phyloP scores from a whole-genome alignment of 1,140 invertebrate species.

The Euura saliciscinereae region DNA sequence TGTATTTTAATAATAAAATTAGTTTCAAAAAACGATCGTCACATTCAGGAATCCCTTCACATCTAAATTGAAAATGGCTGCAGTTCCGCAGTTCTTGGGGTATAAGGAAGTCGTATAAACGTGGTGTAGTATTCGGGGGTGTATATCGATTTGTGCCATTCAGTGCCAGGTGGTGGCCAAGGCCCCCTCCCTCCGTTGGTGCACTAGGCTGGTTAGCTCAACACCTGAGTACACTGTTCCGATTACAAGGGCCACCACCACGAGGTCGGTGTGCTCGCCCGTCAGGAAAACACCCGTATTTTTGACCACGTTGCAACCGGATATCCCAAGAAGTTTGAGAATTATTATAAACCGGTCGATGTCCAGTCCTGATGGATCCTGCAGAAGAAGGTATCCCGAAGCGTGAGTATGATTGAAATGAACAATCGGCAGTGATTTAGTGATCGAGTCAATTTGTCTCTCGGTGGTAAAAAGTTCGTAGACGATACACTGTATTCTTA shows the following conservation, averaged over 20 bases:
- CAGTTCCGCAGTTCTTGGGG: background rate
- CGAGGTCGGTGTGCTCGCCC: background rate
- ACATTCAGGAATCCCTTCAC: no score
- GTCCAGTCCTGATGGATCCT: background rate
- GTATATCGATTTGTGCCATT: conserved; percentile 53
- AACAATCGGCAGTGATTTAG: background rate
- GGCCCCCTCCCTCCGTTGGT: conserved; percentile 24
- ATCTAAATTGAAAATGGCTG: background rate
- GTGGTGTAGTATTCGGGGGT: background rate
- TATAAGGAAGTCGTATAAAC: background rate
- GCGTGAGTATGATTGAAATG: background rate
- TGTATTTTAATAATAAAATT: no score
- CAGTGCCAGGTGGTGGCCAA: conserved; percentile 48
- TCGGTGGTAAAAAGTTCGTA: background rate
- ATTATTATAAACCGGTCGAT: background rate
- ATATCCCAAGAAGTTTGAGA: no score
- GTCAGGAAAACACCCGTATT: background rate
- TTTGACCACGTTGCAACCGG: no score
- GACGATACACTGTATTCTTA: no score
- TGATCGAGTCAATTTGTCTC: background rate
- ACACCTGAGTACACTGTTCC: background rate
- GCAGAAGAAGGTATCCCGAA: background rate
- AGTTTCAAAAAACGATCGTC: no score
- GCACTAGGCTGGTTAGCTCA: background rate
- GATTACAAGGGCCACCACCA: conserved; percentile 12